Evolutionary conservation across 2,113 vertebrate genomes (phyloP).

Genomic region (Phodopus roborovskii): DNA sequence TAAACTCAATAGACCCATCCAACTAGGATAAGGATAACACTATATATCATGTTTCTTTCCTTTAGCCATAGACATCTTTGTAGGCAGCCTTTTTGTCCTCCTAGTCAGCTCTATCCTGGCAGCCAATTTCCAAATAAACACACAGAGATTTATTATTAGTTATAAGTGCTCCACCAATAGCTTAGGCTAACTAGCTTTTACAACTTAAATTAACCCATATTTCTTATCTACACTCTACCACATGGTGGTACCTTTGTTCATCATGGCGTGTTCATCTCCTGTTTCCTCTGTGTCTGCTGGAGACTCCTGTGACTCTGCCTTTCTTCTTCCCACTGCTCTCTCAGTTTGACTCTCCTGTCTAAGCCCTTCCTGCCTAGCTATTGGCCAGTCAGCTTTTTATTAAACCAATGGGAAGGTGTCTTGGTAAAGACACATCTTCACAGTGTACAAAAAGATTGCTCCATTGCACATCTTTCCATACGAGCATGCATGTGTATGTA

Average conservation of each 20-base stretch:
- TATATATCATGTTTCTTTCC: not conserved
- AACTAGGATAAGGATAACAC: not conserved
- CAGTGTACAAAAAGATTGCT: too few relatives aligned
- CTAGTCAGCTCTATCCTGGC: not conserved
- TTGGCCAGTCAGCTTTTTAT: not conserved
- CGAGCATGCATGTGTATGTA: not conserved
- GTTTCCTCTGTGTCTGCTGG: not conserved
- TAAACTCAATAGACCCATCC: not conserved
- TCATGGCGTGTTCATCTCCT: not conserved
- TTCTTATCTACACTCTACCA: not conserved
- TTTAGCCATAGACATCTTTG: not conserved
- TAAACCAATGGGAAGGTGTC: not conserved
- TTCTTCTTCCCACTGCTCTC: not conserved
- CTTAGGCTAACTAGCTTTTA: not conserved
- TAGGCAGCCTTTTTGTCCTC: not conserved
- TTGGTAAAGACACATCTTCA: not conserved
- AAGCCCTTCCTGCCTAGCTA: not conserved
- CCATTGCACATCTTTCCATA: not conserved
- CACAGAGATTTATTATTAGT: not conserved
- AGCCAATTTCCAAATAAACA: not conserved
- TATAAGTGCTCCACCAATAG: not conserved
- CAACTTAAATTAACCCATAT: not conserved
- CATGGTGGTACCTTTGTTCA: not conserved
- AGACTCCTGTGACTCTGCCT: not conserved
- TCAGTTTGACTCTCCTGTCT: not conserved